Evolutionary conservation across 2,888 invertebrate species (phyloP).

Genomic region (Cordilura impudica): DNA sequence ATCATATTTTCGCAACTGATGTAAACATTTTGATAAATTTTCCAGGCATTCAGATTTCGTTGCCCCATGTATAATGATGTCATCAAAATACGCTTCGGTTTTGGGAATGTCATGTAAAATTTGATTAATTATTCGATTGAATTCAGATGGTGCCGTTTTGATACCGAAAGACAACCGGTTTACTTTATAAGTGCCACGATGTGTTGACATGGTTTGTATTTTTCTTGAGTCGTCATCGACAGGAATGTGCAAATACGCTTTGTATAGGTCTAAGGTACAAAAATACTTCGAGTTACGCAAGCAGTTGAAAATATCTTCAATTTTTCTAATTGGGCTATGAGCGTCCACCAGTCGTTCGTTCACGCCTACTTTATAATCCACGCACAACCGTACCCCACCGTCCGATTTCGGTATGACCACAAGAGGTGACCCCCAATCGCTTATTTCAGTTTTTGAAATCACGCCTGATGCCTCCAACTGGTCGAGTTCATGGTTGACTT

Average conservation of each 20-base stretch:
- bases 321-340: slow-evolving; percentile 39
- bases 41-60: slow-evolving; percentile 36
- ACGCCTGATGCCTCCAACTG: slow-evolving; percentile 4
- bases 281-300: slow-evolving; percentile 49
- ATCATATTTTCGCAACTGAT: slow-evolving; percentile 44
- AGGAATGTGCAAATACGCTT: slow-evolving; percentile 44
- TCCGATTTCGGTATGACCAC: too few relatives aligned
- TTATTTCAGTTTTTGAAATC: slow-evolving; percentile 24
- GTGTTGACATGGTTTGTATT: slow-evolving; percentile 2
- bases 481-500: slow-evolving; percentile 32
- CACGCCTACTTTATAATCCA: slow-evolving; percentile 47
- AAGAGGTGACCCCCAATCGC: slow-evolving; percentile 25
- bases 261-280: slow-evolving; percentile 42
- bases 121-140: too few relatives aligned
- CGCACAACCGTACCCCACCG: too few relatives aligned
- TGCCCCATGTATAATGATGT: slow-evolving; percentile 43
- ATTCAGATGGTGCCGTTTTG: too few relatives aligned
- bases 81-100: too few relatives aligned
- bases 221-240: slow-evolving; percentile 42
- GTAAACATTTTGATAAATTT: slow-evolving; percentile 34
- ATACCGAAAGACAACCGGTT: slow-evolving; percentile 41
- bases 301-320: slow-evolving; percentile 52
- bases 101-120: too few relatives aligned
- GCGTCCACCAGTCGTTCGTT: slow-evolving; percentile 12
- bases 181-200: slow-evolving; percentile 31